Evolutionary conservation across 1,140 invertebrate genomes (phyloP).

Genomic region (Sitobion miscanthi): DNA sequence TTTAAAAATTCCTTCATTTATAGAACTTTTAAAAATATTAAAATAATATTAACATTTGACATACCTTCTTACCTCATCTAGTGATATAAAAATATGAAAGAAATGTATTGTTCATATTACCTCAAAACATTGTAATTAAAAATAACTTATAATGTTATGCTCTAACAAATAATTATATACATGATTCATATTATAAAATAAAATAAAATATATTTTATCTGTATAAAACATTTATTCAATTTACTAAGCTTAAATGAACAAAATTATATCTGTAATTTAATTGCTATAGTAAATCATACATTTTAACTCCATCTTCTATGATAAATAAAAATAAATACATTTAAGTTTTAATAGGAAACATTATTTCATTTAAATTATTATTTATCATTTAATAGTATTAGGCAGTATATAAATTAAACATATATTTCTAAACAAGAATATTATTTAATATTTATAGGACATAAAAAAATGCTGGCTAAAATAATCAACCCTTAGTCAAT

Average conservation of each 20-base stretch:
- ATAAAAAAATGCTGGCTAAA: not conserved
- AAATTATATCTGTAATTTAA: not conserved
- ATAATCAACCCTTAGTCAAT: not conserved
- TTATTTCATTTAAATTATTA: not conserved
- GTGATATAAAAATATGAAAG: not conserved
- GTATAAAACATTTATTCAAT: not conserved
- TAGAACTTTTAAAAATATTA: not conserved
- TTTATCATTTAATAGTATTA: not conserved
- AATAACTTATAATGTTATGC: not conserved
- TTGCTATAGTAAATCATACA: not conserved
- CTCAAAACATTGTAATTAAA: not conserved
- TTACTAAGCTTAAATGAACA: not conserved
- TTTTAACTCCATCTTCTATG: not conserved
- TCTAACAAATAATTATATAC: not conserved
- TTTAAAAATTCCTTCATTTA: not conserved
- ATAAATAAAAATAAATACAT: not conserved
- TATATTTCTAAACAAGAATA: not conserved
- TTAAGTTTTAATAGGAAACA: not conserved
- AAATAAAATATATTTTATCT: not conserved
- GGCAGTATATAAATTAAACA: not conserved
- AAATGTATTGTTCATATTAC: not conserved
- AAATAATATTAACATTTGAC: not conserved
- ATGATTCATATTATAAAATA: not conserved
- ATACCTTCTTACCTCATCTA: constrained; percentile 8
- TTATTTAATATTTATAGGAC: not conserved